Evolutionary conservation across 2,888 invertebrate genomes (phyloP), one percentile per base, ranked within the genome.

Genomic region (Andricus quercusramuli): DNA sequence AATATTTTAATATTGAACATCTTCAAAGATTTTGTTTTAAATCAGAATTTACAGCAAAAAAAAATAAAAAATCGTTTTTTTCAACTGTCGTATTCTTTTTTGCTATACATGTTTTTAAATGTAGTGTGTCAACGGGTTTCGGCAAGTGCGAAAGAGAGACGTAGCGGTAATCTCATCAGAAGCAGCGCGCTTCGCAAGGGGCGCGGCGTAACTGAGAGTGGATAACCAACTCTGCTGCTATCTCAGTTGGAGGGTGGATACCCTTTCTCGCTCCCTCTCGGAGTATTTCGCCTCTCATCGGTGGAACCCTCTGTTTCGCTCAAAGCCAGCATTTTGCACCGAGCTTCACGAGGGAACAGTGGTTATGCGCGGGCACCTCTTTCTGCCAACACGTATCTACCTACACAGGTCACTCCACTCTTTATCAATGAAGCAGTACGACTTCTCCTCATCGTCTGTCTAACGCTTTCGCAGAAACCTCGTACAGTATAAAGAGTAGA

Each of bases 181-280:
- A 85, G 87, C 87, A 87, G 86, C 91, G 91, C 92, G 91, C 92
- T 88, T 92, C 90, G 90, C 90, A 90, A 92, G 92, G 92, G 92
- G 92, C 91, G 92, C 92, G 92, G 92, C 92, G 92, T 90, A 89
- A 92, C 92, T 92, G 92, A 90, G 86, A 89, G 84, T 87, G 87
- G 85, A 86, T 86, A 87, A 85, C 87, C 88, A 87, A 88, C 87
- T 88, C 88, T 85, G 87, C 83, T 84, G 79, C 79, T 86, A 81
- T 86, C 83, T 86, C 85, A 59, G 65, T 67, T 77, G 79, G 76
- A 78, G 81, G 84, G 78, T 76, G 62, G 80, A 37, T 78, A 82
- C 78, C 65, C 83, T 80, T 77, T 76, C 79, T 79, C 77, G 51
- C 78, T 82, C 74, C 32, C 76, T 37, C 67, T 32, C 79, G 64